Conservation (phyloP, 2,113 vertebrate species). For the Uropsilus gracilis region DNA sequence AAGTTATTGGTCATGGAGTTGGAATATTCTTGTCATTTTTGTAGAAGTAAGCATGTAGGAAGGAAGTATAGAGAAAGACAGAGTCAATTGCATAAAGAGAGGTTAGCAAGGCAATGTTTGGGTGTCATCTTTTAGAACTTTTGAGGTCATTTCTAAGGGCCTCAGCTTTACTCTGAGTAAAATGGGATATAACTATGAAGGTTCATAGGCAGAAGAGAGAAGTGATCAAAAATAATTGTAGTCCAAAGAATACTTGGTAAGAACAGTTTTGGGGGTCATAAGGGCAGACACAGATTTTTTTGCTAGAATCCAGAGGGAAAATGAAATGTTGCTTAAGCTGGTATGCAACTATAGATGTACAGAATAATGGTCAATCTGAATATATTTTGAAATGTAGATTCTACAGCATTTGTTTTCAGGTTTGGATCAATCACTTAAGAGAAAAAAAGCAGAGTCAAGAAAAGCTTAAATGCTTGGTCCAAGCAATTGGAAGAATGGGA, state of each 20-base stretch:
- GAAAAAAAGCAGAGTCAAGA: not conserved
- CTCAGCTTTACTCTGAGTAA: not conserved
- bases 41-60: not conserved
- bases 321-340: not conserved
- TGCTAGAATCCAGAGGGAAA: not conserved
- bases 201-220: not conserved
- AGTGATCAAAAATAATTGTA: not conserved
- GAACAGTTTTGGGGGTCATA: not conserved
- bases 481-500: not conserved
- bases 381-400: not conserved
- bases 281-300: not conserved
- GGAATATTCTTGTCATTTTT: not conserved
- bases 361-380: not conserved
- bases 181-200: not conserved
- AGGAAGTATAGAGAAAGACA: not conserved
- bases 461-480: not conserved
- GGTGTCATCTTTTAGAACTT: not conserved
- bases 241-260: not conserved
- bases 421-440: not conserved
- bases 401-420: not conserved
- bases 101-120: no score
- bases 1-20: not conserved
- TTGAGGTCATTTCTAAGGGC: not conserved
- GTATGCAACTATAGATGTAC: not conserved
- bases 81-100: no score